Evolutionary conservation across 2,797 vertebrate genomes (phyloP).

Genomic region (Poecilia wingei): DNA sequence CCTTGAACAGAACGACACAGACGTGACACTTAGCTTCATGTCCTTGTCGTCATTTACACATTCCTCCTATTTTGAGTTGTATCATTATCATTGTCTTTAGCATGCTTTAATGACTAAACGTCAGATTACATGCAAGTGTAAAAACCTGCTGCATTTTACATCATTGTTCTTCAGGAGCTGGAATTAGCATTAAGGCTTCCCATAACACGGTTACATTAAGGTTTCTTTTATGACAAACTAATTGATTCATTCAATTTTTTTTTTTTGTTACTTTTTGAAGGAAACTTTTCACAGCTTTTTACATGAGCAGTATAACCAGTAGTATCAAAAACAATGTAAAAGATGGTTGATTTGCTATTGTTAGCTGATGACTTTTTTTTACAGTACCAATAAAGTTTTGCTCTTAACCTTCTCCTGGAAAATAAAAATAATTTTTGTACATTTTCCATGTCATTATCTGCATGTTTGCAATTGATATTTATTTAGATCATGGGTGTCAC

Average conservation of each 20-base stretch:
- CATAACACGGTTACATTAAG: neutral
- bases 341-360: constrained; percentile 58
- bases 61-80: constrained; percentile 1
- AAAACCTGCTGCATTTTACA: neutral
- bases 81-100: neutral
- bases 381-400: constrained; percentile 83
- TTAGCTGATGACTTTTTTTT: constrained; percentile 70
- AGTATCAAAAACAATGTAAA: constrained; percentile 76
- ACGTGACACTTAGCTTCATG: neutral
- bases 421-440: constrained; percentile 1
- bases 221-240: neutral
- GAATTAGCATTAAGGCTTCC: neutral
- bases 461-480: neutral
- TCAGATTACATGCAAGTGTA: neutral
- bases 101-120: neutral
- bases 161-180: neutral
- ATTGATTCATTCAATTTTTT: constrained; percentile 42
- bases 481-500: neutral
- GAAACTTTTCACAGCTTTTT: neutral
- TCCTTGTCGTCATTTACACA: neutral
- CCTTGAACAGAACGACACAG: neutral
- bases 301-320: constrained; percentile 62
- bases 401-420: constrained; percentile 70
- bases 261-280: constrained; percentile 42
- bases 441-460: neutral